Evolutionary conservation across 2,113 vertebrate species (phyloP).

Genomic region (Phylloscopus whistleri): DNA sequence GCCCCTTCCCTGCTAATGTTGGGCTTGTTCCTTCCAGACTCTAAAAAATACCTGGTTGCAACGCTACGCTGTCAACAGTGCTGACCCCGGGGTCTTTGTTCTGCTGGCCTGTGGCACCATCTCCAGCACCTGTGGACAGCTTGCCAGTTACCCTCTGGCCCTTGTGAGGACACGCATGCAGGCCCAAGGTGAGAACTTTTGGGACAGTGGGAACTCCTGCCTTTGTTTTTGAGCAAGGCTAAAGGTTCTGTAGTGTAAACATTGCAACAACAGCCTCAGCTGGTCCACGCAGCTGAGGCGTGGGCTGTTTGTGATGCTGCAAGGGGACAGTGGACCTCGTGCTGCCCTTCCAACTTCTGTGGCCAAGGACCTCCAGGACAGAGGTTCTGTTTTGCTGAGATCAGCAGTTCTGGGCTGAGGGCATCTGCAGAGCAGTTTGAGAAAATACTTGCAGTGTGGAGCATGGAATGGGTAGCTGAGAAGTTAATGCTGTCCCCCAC

Average conservation of each 20-base stretch:
- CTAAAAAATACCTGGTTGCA: conserved; percentile 94
- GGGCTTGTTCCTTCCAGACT: conserved; percentile 72
- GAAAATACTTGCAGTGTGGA: not conserved
- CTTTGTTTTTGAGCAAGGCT: not conserved
- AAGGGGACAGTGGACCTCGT: not conserved
- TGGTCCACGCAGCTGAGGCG: not conserved
- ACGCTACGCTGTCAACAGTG: conserved; percentile 85
- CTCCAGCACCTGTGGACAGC: conserved; percentile 94
- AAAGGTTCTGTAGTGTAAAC: not conserved
- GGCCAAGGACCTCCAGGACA: not conserved
- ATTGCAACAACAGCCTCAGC: not conserved
- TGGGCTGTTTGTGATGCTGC: not conserved
- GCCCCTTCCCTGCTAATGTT: not conserved
- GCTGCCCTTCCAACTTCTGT: not conserved
- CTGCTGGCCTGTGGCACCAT: conserved; percentile 92
- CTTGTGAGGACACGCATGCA: conserved; percentile 97
- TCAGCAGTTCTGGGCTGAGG: not conserved
- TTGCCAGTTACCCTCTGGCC: conserved; percentile 93
- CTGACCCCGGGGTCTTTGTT: conserved; percentile 91
- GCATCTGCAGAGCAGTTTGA: not conserved
- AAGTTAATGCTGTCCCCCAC: not conserved
- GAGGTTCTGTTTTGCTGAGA: not conserved
- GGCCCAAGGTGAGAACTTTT: conserved; percentile 84
- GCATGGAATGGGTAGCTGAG: not conserved
- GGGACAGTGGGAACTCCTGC: not conserved